Evolutionary conservation across 2,797 vertebrate genomes (phyloP).

Genomic region (Sebastes matsubarae): DNA sequence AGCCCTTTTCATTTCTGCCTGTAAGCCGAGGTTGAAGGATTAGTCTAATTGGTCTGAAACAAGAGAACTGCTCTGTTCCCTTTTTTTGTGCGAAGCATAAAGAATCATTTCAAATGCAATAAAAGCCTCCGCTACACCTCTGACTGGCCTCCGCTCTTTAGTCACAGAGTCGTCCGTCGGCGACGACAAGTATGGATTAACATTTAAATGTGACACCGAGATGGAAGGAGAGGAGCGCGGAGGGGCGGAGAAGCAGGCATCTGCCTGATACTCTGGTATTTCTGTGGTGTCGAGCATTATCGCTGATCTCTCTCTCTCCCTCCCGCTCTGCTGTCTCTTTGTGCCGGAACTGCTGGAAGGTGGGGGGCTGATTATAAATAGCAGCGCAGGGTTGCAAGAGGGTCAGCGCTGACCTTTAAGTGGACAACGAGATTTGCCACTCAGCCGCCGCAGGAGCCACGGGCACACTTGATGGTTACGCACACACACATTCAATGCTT

Average conservation of each 20-base stretch:
- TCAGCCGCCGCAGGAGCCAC: slow-evolving; percentile 32
- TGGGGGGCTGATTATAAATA: slow-evolving; percentile 70
- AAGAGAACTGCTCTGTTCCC: slow-evolving; percentile 60
- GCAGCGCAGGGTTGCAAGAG: slow-evolving; percentile 54
- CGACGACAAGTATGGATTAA: slow-evolving; percentile 32
- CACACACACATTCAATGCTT: slow-evolving; percentile 3
- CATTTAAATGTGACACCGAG: slow-evolving; percentile 45
- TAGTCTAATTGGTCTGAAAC: slow-evolving; percentile 76
- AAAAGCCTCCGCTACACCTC: slow-evolving; percentile 39
- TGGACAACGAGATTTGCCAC: slow-evolving; percentile 61
- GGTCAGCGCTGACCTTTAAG: slow-evolving; percentile 72
- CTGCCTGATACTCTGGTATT: slow-evolving; percentile 34
- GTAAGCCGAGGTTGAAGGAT: slow-evolving; percentile 73
- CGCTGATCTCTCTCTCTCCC: slow-evolving; percentile 31
- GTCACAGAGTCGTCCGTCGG: slow-evolving; percentile 18
- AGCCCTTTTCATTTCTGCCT: slow-evolving; percentile 71
- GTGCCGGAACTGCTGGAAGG: slow-evolving; percentile 52
- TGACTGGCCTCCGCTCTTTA: slow-evolving; percentile 27
- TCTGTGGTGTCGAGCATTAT: slow-evolving; percentile 26
- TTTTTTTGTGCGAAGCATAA: slow-evolving; percentile 44
- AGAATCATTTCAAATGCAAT: slow-evolving; percentile 55
- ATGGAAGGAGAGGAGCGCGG: neutral
- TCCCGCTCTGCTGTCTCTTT: slow-evolving; percentile 37
- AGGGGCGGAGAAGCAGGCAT: slow-evolving; percentile 10
- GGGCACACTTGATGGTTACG: slow-evolving; percentile 38